phyloP scores from a whole-genome alignment of 2,113 vertebrate genomes.

The Ptychochromis oligacanthus region DNA sequence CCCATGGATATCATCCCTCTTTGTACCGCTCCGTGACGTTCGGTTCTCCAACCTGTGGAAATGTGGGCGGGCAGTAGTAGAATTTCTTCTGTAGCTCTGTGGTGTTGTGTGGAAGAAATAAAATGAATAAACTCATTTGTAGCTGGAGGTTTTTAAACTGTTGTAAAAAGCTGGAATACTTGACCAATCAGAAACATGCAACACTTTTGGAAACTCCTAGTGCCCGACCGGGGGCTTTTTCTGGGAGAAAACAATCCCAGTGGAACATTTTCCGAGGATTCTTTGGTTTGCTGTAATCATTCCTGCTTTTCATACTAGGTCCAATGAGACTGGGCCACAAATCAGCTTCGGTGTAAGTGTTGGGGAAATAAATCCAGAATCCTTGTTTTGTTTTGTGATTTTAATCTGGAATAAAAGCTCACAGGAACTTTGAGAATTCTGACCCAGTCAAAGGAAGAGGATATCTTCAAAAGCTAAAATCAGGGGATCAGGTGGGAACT shows the following conservation, averaged over 20 bases:
- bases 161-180: neutral
- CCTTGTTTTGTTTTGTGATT: too few relatives aligned
- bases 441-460: neutral
- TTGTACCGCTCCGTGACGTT: neutral
- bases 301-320: neutral
- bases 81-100: neutral
- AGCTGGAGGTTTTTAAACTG: neutral
- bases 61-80: neutral
- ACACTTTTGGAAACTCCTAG: neutral
- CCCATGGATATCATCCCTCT: neutral
- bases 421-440: neutral
- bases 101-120: neutral
- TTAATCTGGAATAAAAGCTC: neutral
- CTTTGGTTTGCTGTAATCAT: neutral
- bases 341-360: too few relatives aligned
- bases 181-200: neutral
- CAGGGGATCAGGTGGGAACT: too few relatives aligned
- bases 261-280: neutral
- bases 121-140: neutral
- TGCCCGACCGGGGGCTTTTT: neutral
- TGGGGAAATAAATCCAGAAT: neutral
- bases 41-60: neutral
- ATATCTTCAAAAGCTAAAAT: too few relatives aligned
- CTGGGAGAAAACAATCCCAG: neutral
- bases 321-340: neutral